These are phyloP conservation scores for Campylorhamphus procurvoides DNA, from an alignment of 2,113 vertebrate genomes.

Conservation along the genomic window DNA sequence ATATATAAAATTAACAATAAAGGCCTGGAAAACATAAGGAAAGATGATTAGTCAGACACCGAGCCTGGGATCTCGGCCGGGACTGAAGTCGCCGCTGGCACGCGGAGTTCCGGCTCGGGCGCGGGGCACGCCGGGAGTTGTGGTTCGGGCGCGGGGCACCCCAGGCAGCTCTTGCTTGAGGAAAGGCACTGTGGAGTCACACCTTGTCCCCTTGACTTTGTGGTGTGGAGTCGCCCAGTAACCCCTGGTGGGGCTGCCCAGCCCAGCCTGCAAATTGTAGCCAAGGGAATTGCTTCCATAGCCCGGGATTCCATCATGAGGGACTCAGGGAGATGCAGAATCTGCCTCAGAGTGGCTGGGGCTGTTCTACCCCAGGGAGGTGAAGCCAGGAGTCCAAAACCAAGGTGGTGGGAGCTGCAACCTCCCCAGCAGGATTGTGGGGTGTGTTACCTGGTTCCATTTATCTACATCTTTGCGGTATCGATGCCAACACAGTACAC, in stretches of 20 bases:
- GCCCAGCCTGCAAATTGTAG: neutral
- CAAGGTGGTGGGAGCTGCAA: no score
- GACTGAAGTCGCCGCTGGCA: no score
- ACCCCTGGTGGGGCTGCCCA: neutral
- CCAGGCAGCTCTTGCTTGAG: neutral
- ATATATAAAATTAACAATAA: no score
- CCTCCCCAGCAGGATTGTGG: no score
- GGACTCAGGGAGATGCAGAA: neutral
- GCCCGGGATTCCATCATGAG: accelerated
- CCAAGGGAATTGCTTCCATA: neutral
- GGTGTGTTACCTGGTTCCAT: accelerated
- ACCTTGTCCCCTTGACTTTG: neutral
- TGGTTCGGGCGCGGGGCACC: no score
- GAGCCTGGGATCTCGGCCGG: no score
- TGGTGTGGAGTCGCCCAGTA: neutral
- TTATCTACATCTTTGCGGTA: neutral
- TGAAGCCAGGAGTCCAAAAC: neutral
- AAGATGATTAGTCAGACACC: no score
- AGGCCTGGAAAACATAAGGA: no score
- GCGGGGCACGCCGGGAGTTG: no score
- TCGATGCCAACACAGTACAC: no score
- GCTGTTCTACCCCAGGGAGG: neutral
- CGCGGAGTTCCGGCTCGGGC: no score
- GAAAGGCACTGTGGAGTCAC: no score
- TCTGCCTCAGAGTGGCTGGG: neutral